A percentile compares a stretch with the other conserved stretches of the same genome.
Evolutionary conservation across 2,888 invertebrate genomes (phyloP).

Genomic region (Toxonevra muliebris): DNA sequence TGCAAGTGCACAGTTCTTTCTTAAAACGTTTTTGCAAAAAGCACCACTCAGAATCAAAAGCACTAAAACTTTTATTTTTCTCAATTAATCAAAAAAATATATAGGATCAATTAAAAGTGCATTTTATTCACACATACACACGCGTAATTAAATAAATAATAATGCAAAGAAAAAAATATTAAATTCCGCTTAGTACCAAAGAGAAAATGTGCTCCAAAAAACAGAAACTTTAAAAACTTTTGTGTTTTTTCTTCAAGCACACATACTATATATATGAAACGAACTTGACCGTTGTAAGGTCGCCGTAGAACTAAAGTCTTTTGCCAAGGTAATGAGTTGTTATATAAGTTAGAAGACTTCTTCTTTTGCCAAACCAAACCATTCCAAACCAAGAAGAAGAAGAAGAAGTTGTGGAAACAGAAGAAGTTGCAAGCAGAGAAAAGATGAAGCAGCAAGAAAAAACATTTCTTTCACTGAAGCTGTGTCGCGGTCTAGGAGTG

Average conservation of each 20-base stretch:
- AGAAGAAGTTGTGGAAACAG: too few relatives aligned
- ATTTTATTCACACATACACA: background rate
- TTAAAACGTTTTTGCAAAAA: too few relatives aligned
- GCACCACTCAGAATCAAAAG: too few relatives aligned
- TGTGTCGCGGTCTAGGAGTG: conserved; percentile 20
- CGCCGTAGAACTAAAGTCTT: conserved; percentile 65
- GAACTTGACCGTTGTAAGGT: conserved; percentile 65
- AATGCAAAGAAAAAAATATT: background rate
- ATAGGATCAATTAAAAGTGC: background rate
- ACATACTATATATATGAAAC: conserved; percentile 43
- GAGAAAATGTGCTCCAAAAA: background rate
- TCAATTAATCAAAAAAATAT: background rate
- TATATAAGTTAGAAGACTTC: conserved; percentile 65
- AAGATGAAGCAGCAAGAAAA: conserved; percentile 28
- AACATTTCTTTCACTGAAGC: conserved; percentile 28
- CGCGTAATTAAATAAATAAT: background rate
- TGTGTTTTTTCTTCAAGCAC: conserved; percentile 12
- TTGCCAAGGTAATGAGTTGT: conserved; percentile 64
- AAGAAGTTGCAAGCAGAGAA: conserved; percentile 31
- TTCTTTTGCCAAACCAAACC: conserved; percentile 35
- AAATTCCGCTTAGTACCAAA: background rate
- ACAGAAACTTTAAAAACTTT: background rate
- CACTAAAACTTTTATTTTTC: too few relatives aligned
- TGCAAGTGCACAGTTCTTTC: too few relatives aligned
- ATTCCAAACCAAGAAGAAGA: conserved; percentile 25